Conservation (phyloP, 23 tunicate species). For the Halocynthia roretzi region DNA sequence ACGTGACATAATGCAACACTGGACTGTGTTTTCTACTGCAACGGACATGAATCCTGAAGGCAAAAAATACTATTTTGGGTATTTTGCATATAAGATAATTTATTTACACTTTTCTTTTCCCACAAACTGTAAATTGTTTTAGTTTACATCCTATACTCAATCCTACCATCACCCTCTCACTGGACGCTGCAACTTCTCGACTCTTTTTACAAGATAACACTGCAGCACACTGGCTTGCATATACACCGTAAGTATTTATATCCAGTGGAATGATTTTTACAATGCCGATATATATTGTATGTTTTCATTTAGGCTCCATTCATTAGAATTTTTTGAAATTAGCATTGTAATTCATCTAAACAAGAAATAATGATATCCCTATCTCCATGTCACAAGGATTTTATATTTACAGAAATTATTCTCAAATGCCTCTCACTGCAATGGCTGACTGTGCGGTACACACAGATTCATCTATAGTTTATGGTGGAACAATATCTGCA, state of each 20-base stretch:
- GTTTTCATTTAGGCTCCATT: not conserved
- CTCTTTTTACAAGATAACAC: constrained; percentile 9
- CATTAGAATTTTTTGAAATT: not conserved
- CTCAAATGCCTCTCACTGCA: not conserved
- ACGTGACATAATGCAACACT: constrained; percentile 20
- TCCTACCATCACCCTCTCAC: constrained; percentile 6
- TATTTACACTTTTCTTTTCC: not conserved
- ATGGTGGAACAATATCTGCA: constrained; percentile 13
- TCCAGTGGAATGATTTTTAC: no score
- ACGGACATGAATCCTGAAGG: not conserved
- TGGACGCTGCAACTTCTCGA: constrained; percentile 4
- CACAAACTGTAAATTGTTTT: not conserved
- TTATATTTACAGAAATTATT: not conserved
- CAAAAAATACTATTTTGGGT: not conserved
- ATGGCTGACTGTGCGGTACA: constrained; percentile 24
- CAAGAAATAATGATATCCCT: no score
- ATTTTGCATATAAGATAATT: not conserved
- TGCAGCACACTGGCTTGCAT: constrained; percentile 9
- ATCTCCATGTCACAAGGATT: no score
- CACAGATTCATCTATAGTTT: not conserved
- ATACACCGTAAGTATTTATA: not conserved
- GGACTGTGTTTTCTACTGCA: constrained; percentile 17
- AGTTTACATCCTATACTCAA: constrained; percentile 13
- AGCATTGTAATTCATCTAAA: no score
- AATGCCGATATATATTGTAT: constrained; percentile 4